Conservation (phyloP, 2,113 vertebrate genomes). For the Sterna hirundo region DNA sequence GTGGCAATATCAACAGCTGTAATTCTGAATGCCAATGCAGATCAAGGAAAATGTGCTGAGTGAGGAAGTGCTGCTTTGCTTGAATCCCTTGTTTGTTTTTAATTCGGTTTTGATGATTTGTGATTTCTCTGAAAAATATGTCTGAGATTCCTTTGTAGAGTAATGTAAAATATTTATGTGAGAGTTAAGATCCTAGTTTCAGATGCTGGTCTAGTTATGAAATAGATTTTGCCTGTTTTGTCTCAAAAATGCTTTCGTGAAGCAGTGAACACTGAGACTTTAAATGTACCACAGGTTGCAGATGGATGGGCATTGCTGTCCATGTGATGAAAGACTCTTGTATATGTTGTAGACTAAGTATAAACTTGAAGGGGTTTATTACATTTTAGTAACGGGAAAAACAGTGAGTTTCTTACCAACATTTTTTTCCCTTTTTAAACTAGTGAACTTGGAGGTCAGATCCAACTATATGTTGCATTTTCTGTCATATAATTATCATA, state of each 20-base stretch:
- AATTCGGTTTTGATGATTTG: not conserved
- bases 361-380: not conserved
- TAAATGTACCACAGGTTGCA: not conserved
- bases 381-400: not conserved
- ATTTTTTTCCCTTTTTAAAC: not conserved
- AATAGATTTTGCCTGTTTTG: not conserved
- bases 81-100: not conserved
- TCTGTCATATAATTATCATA: constrained; percentile 43
- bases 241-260: constrained; percentile 19
- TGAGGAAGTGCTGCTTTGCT: not conserved
- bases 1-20: not conserved
- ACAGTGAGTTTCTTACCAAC: not conserved
- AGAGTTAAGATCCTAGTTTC: not conserved
- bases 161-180: not conserved
- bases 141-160: not conserved
- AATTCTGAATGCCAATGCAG: not conserved
- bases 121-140: not conserved
- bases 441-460: not conserved
- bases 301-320: not conserved
- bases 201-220: not conserved
- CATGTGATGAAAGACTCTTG: not conserved
- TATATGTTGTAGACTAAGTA: not conserved
- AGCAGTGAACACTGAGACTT: not conserved
- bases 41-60: not conserved
- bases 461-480: constrained; percentile 36